phyloP scores from a whole-genome alignment of 1,140 invertebrate genomes.

The Monochamus saltuarius region DNA sequence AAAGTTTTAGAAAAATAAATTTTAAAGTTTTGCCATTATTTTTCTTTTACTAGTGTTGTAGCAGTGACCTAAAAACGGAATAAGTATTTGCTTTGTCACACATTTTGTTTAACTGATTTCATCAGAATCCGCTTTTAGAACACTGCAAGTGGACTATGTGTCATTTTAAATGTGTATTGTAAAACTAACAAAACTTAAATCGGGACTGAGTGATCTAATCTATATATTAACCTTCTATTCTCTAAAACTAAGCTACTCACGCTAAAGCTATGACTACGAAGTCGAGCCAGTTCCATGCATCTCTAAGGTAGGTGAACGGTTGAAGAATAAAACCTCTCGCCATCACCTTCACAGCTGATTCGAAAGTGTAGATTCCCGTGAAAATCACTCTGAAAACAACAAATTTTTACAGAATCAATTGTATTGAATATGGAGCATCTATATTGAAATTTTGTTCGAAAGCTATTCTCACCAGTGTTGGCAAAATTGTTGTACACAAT shows the following conservation, averaged over 20 bases:
- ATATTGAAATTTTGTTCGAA: too few relatives aligned
- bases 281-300: slow-evolving; percentile 99
- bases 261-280: slow-evolving; percentile 99
- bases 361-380: slow-evolving; percentile 99
- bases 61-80: background rate
- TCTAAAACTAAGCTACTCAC: slow-evolving; percentile 75
- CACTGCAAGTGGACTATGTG: background rate
- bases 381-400: slow-evolving; percentile 89
- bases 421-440: too few relatives aligned
- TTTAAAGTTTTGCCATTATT: too few relatives aligned
- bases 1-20: too few relatives aligned
- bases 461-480: too few relatives aligned
- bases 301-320: slow-evolving; percentile 99
- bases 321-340: slow-evolving; percentile 98
- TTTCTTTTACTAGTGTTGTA: too few relatives aligned
- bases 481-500: too few relatives aligned
- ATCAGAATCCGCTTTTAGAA: background rate
- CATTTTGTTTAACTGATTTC: background rate
- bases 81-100: background rate
- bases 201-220: slow-evolving; percentile 18
- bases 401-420: slow-evolving; percentile 9
- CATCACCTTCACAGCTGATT: slow-evolving; percentile 98
- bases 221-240: slow-evolving; percentile 19
- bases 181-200: slow-evolving; percentile 17
- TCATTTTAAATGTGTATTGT: slow-evolving; percentile 4